phyloP scores from a whole-genome alignment of 2,113 vertebrate genomes.

The Petroica traversi region DNA sequence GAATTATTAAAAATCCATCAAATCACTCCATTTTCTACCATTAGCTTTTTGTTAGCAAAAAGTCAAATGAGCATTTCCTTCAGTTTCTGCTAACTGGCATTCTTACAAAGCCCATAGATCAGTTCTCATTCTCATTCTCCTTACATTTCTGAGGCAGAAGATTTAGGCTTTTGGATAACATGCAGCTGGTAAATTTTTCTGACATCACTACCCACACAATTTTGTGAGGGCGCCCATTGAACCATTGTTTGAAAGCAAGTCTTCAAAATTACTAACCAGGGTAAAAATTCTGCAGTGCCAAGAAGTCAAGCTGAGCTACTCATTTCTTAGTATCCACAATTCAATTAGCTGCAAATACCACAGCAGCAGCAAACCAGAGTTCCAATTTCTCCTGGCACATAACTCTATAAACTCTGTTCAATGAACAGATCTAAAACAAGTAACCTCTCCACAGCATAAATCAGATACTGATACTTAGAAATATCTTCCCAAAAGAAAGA shows the following conservation, averaged over 20 bases:
- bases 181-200: slow-evolving; percentile 21
- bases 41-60: background rate
- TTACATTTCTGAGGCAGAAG: background rate
- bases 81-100: background rate
- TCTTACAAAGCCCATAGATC: background rate
- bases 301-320: slow-evolving; percentile 43
- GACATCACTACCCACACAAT: background rate
- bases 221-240: background rate
- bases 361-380: slow-evolving; percentile 19
- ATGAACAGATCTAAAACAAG: background rate
- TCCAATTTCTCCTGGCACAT: slow-evolving; percentile 28
- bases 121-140: background rate
- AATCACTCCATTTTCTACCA: background rate
- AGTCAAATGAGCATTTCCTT: background rate
- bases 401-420: background rate
- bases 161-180: background rate
- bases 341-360: slow-evolving; percentile 46
- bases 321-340: slow-evolving; percentile 21
- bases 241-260: slow-evolving; percentile 38
- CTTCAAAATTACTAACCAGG: slow-evolving; percentile 41
- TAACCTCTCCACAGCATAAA: background rate
- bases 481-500: background rate
- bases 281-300: slow-evolving; percentile 37
- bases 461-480: background rate
- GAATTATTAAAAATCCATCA: slow-evolving; percentile 21